Conservation (phyloP, 2,888 invertebrate genomes). For the Glyphotaelius pellucidus region DNA sequence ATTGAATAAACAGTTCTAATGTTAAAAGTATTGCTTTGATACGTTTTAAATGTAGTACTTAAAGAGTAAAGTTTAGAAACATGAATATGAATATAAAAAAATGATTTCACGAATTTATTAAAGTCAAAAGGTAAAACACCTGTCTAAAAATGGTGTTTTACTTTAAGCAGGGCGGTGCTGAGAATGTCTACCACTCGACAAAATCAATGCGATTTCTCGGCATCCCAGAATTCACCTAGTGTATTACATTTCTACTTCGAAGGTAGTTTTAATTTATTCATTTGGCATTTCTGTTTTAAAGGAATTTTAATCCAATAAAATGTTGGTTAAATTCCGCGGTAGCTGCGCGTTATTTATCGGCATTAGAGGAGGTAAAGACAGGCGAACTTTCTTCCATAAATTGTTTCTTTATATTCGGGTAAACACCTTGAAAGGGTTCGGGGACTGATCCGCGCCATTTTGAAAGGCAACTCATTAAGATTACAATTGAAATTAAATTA, state of each 20-base stretch:
- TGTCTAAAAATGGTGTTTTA: no score
- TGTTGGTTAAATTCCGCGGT: neutral
- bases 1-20: neutral
- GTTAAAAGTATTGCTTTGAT: no score
- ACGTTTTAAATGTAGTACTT: neutral
- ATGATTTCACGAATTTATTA: no score
- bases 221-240: neutral
- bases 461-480: neutral
- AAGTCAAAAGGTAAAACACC: no score
- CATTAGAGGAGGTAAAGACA: neutral
- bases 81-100: neutral
- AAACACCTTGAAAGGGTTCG: slow-evolving; percentile 24
- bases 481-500: neutral
- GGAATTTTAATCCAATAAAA: neutral
- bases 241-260: neutral
- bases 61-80: neutral
- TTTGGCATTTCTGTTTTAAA: neutral
- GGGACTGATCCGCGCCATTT: neutral
- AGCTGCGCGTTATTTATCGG: slow-evolving; percentile 15
- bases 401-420: slow-evolving; percentile 34
- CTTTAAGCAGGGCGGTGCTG: neutral
- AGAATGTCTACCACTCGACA: neutral
- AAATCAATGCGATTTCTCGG: neutral
- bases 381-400: slow-evolving; percentile 26
- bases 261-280: neutral